Base-by-base conservation (phyloP, 2,888 invertebrate genomes). In the Lymantria monacha region DNA sequence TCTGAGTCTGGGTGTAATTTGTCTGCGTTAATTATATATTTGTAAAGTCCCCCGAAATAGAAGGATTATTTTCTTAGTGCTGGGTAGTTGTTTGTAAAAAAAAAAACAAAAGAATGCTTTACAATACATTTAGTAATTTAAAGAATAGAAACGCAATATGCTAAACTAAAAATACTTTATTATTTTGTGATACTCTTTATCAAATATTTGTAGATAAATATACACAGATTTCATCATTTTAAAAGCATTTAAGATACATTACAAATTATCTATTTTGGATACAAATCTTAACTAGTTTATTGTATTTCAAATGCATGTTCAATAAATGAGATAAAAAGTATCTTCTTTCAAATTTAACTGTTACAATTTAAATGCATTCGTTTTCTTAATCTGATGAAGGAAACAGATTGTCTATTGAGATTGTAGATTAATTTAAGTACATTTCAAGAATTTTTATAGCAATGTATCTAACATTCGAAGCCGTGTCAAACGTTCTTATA, bases 321-420 rank as follows among this genome's bases (percentile, higher is more conserved):
- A 37, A 37, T 48, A 44, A 38, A 30, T 36, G 14, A 41, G 41
- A 49, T n/a, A 45, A 55, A 53, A 41, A 44, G 22, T 51, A 47
- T 49, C 44, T 55, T 48, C 61, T 55, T 38, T 12, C 38, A 7
- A 38, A 38, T 11, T 37, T 66, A 49, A 59, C 51, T 55, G 55
- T 59, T 63, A 67, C 57, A 57, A 69, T 67, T 67, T 63, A 63
- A 64, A 63, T 61, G 55, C 57, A 67, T 63, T 53, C 44, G 51
- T 49, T 57, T 46, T 42, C 45, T 51, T 61, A 70, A 69, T 63
- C 64, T 56, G 59, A 57, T 53, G 51, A 53, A 48, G 52, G 50
- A 43, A 48, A 49, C 41, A 59, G 65, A 59, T 67, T 51, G 53
- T 49, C 47, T 46, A 58, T 64, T 60, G 54, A 60, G 63, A 64